A percentile compares a stretch with the other conserved stretches of the same genome.
phyloP scores from a whole-genome alignment of 2,797 vertebrate genomes.

The Sciurus vulgaris region DNA sequence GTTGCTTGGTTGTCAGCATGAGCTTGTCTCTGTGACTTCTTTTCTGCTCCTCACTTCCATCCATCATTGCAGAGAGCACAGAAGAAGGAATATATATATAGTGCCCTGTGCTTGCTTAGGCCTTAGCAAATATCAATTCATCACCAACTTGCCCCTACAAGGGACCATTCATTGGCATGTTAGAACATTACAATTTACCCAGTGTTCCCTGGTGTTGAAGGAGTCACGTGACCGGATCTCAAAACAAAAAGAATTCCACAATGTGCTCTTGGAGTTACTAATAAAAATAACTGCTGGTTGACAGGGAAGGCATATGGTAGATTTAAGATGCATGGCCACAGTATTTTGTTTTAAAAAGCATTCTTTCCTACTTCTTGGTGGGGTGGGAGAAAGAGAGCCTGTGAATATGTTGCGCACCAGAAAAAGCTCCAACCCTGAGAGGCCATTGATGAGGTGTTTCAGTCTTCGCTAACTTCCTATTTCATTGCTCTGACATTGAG shows the following conservation, averaged over 20 bases:
- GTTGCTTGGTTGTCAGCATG: conserved; percentile 81
- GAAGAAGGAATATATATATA: conserved; percentile 82
- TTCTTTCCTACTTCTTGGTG: neutral
- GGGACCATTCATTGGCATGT: conserved; percentile 83
- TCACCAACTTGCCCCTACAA: conserved; percentile 86
- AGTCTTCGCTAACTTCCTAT: conserved; percentile 65
- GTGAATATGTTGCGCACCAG: conserved; percentile 31
- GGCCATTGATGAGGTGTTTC: conserved; percentile 69
- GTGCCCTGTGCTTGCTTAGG: conserved; percentile 87
- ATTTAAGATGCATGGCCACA: conserved; percentile 74
- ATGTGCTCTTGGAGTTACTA: conserved; percentile 84
- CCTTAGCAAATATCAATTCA: conserved; percentile 87
- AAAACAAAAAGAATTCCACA: conserved; percentile 83
- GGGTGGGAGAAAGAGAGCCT: neutral
- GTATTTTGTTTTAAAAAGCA: conserved; percentile 56
- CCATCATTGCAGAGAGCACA: conserved; percentile 83
- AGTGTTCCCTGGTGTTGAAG: conserved; percentile 83
- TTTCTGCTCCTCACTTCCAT: conserved; percentile 83
- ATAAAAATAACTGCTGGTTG: conserved; percentile 82
- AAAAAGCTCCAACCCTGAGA: conserved; percentile 28
- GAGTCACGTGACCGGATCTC: conserved; percentile 83
- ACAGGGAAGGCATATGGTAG: conserved; percentile 72
- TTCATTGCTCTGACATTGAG: conserved; percentile 76
- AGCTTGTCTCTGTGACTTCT: conserved; percentile 73
- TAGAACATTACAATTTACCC: conserved; percentile 85